phyloP scores from a whole-genome alignment of 2,888 invertebrate species.

The Fragum fragum region DNA sequence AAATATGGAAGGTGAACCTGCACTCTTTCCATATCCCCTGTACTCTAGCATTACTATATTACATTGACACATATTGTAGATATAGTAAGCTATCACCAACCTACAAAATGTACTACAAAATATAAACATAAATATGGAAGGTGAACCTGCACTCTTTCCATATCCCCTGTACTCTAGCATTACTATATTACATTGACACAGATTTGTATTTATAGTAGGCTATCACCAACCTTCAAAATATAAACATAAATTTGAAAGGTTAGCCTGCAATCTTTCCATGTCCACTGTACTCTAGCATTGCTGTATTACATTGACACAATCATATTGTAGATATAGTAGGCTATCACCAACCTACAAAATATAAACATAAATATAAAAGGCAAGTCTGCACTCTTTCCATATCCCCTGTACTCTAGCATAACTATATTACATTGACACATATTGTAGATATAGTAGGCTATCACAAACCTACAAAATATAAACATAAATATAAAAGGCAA shows the following conservation, averaged over 20 bases:
- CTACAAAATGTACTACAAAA: constrained; percentile 87
- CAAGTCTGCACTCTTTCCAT: constrained; percentile 95
- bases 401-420: constrained; percentile 98
- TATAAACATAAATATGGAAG: too few relatives aligned
- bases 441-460: too few relatives aligned
- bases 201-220: too few relatives aligned
- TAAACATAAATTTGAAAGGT: too few relatives aligned
- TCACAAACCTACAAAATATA: too few relatives aligned
- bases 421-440: constrained; percentile 93
- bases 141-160: constrained; percentile 92
- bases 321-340: too few relatives aligned
- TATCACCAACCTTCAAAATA: too few relatives aligned
- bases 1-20: constrained; percentile 94
- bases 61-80: constrained; percentile 93
- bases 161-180: constrained; percentile 98
- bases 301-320: constrained; percentile 93
- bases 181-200: constrained; percentile 93
- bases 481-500: too few relatives aligned
- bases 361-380: constrained; percentile 88
- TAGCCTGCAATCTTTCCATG: constrained; percentile 94
- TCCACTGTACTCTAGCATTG: constrained; percentile 98
- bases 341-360: too few relatives aligned
- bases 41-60: constrained; percentile 98
- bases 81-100: constrained; percentile 94
- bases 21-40: constrained; percentile 96